Percentiles rank a stretch among this genome's conserved stretches.
Evolutionary conservation across 2,797 vertebrate species (phyloP).

Genomic region (Enteromius radiatus): DNA sequence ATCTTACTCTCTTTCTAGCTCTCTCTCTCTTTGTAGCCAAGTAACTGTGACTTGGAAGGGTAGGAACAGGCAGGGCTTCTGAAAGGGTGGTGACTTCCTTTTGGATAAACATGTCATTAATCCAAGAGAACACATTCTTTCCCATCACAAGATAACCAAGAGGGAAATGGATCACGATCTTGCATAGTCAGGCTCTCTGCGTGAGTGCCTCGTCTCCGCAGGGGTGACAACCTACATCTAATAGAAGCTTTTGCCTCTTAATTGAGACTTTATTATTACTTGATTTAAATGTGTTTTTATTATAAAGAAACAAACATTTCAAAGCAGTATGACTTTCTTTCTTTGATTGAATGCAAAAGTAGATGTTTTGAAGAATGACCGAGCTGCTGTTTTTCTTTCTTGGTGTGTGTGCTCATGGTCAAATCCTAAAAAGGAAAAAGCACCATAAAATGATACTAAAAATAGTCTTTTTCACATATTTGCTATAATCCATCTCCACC

Average conservation of each 20-base stretch:
- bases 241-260: conserved; percentile 5
- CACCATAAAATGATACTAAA: neutral
- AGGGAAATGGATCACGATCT: conserved; percentile 77
- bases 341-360: neutral
- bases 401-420: neutral
- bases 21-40: conserved; percentile 72
- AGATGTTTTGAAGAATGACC: neutral
- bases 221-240: conserved; percentile 30
- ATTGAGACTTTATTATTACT: neutral
- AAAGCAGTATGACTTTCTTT: neutral
- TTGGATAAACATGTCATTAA: conserved; percentile 98
- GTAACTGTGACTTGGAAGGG: conserved; percentile 84
- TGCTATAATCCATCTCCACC: neutral
- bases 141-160: conserved; percentile 93
- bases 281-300: neutral
- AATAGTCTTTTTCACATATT: neutral
- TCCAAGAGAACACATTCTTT: conserved; percentile 95
- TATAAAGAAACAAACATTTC: neutral
- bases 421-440: neutral
- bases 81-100: conserved; percentile 98
- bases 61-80: conserved; percentile 84
- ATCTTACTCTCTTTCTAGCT: conserved; percentile 64
- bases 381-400: neutral
- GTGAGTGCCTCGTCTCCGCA: conserved; percentile 54
- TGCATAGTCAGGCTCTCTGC: conserved; percentile 65